Conservation (phyloP, 2,113 vertebrate genomes). For the Rhagologus leucostigma region DNA sequence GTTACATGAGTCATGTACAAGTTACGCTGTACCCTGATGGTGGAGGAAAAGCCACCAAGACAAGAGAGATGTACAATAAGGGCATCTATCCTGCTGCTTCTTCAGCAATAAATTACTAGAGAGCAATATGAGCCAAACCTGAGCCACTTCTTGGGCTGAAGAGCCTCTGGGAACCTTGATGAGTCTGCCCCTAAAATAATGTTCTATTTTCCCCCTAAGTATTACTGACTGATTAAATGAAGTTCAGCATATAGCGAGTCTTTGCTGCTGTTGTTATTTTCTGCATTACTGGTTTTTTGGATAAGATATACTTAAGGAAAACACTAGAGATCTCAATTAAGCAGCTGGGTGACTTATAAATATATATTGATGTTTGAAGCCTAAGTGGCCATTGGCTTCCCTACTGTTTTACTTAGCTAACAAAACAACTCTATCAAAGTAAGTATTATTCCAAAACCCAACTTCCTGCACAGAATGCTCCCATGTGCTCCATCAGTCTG, state of each 20-base stretch:
- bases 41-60: neutral
- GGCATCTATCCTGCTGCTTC: neutral
- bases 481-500: conserved; percentile 84
- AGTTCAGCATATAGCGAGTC: conserved; percentile 21
- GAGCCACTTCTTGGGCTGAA: neutral
- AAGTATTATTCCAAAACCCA: conserved; percentile 92
- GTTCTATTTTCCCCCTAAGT: conserved; percentile 32
- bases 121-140: neutral
- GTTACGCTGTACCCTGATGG: neutral
- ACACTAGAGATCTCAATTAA: conserved; percentile 77
- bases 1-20: neutral
- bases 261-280: conserved; percentile 59
- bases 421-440: conserved; percentile 91
- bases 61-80: neutral
- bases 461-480: conserved; percentile 87
- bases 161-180: neutral
- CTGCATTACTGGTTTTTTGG: conserved; percentile 58
- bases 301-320: conserved; percentile 69
- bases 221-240: conserved; percentile 61
- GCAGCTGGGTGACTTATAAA: conserved; percentile 83
- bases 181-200: neutral
- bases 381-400: conserved; percentile 89
- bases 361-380: conserved; percentile 84
- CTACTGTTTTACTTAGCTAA: conserved; percentile 88
- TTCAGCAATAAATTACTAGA: neutral